Base-by-base conservation (phyloP, 2,888 invertebrate genomes). In the Choristoneura rosaceana region DNA sequence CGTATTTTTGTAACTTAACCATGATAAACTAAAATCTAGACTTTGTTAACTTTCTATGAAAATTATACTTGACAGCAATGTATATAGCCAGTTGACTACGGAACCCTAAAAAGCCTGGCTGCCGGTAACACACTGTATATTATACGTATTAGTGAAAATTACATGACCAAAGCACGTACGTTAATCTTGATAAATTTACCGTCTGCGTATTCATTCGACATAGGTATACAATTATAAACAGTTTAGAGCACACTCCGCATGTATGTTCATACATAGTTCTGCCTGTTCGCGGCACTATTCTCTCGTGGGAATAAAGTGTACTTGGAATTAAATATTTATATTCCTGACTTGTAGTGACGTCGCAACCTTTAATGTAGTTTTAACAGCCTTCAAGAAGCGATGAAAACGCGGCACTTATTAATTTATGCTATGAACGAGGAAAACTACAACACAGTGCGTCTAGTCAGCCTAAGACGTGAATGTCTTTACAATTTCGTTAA, bases 231-330 rank as follows among this genome's bases (percentile, higher is more conserved):
- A 7, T 9, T 7, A 60, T 12, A 38, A 7, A 45, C 50, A 52
- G 45, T 41, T 38, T 61, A 59, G 38, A 38, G 60, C 38, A 50
- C 63, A 45, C 58, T 8, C 14, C 34, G 25, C 4, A 7, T 38
- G 5, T 5, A 38, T n/a, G 25, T 14, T 62, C 2, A 41, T 8
- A 69, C 7, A 12, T 52, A 33, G 55, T 63, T 47, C 63, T 38
- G 67, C 64, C 64, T 41, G 58, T 64, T 75, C 74, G 66, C 80
- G 80, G 80, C 82, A 84, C 78, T 80, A 83, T 75, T 81, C 77
- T 80, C 84, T 85, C 88, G 87, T 89, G 89, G 89, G 89, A 89
- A 90, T 85, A 81, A 77, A 79, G 74, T 81, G 83, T 85, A 86
- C 83, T 81, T 85, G 82, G 81, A 86, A 83, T 83, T 84, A 82